phyloP scores from a whole-genome alignment of 2,888 invertebrate genomes.

The Dynastes hyllus region DNA sequence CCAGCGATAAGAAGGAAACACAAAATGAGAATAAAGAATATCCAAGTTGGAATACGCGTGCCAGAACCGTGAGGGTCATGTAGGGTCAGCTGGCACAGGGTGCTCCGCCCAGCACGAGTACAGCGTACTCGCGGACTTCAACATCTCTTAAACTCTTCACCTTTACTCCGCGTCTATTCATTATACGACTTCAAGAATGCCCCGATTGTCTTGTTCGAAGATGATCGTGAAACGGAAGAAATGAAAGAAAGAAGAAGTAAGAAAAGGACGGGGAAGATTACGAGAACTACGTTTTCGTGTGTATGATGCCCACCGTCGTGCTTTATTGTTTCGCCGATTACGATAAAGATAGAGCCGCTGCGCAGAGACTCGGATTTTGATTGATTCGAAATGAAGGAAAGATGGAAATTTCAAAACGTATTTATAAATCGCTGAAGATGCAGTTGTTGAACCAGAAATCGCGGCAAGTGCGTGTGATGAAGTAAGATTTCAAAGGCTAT shows the following conservation, averaged over 20 bases:
- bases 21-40: slow-evolving; percentile 34
- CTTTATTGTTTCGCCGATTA: slow-evolving; percentile 38
- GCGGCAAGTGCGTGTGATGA: too few relatives aligned
- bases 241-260: slow-evolving; percentile 22
- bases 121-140: slow-evolving; percentile 51
- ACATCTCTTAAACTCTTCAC: slow-evolving; percentile 53
- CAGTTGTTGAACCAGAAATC: background rate
- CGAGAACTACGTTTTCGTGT: slow-evolving; percentile 23
- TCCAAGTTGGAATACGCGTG: slow-evolving; percentile 59
- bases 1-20: slow-evolving; percentile 14
- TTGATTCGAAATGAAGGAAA: slow-evolving; percentile 13
- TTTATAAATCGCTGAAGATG: background rate
- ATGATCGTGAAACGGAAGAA: slow-evolving; percentile 29
- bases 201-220: slow-evolving; percentile 42
- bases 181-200: slow-evolving; percentile 48
- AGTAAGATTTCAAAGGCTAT: too few relatives aligned
- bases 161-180: slow-evolving; percentile 49
- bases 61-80: slow-evolving; percentile 61
- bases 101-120: slow-evolving; percentile 54
- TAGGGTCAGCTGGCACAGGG: slow-evolving; percentile 60
- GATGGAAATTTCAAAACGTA: background rate
- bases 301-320: slow-evolving; percentile 19
- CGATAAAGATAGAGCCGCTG: slow-evolving; percentile 32
- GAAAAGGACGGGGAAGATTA: slow-evolving; percentile 9
- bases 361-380: slow-evolving; percentile 15